Evolutionary conservation across 2,797 vertebrate species (phyloP).

Genomic region (Sparus aurata): DNA sequence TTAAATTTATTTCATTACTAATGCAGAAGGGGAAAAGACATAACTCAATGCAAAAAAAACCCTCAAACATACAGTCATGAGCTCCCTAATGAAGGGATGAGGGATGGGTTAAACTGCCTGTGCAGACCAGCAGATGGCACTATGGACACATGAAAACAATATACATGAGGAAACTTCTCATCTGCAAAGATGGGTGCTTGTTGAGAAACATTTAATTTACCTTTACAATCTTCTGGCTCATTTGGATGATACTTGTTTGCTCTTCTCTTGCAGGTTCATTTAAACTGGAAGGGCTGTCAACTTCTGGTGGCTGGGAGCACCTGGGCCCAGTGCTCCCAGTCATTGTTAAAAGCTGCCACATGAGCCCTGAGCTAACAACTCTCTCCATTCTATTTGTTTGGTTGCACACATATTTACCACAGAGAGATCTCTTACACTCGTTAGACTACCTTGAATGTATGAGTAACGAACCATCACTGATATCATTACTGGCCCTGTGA

Average conservation of each 20-base stretch:
- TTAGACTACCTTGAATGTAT: neutral
- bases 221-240: neutral
- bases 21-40: neutral
- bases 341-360: neutral
- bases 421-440: neutral
- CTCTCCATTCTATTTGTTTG: neutral
- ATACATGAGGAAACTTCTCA: neutral
- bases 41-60: neutral
- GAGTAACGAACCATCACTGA: neutral
- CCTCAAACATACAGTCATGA: neutral
- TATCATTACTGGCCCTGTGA: neutral
- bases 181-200: neutral
- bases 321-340: neutral
- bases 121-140: slow-evolving; percentile 62
- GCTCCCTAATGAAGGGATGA: neutral
- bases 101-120: neutral
- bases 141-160: slow-evolving; percentile 14
- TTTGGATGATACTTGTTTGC: neutral
- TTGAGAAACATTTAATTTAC: neutral
- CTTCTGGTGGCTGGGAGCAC: neutral
- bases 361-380: neutral
- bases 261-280: neutral
- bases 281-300: neutral
- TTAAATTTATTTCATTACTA: neutral
- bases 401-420: neutral